These are phyloP conservation scores for Ascidia mentula DNA, from an alignment of 23 tunicate species.

Conservation along the genomic window DNA sequence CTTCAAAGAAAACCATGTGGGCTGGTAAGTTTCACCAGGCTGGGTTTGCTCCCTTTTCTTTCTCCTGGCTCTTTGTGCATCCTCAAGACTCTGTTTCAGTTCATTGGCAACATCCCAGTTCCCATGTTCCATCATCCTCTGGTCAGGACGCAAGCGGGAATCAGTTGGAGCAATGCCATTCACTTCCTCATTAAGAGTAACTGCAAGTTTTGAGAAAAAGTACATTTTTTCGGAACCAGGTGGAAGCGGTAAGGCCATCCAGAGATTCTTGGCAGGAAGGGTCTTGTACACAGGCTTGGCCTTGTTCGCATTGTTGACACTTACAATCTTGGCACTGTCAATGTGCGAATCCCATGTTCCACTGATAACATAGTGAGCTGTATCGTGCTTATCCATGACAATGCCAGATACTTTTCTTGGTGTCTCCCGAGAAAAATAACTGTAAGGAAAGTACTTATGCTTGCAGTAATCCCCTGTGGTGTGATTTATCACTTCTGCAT, in stretches of 20 bases:
- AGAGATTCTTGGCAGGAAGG: conserved; percentile 57
- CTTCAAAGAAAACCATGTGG: conserved; percentile 72
- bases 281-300: conserved; percentile 56
- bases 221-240: conserved; percentile 87
- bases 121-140: conserved; percentile 86
- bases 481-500: conserved; percentile 81
- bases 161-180: conserved; percentile 92
- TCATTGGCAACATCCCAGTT: conserved; percentile 94
- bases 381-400: conserved; percentile 68
- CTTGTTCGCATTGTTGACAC: conserved; percentile 53
- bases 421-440: conserved; percentile 91
- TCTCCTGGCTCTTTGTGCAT: conserved; percentile 85
- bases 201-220: conserved; percentile 69
- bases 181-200: conserved; percentile 74
- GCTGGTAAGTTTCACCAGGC: conserved; percentile 64
- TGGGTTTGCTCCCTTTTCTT: conserved; percentile 58
- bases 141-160: conserved; percentile 83
- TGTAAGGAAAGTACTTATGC: conserved; percentile 88
- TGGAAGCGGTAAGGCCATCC: conserved; percentile 53
- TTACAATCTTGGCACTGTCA: conserved; percentile 79
- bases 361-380: conserved; percentile 57
- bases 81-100: conserved; percentile 74
- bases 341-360: conserved; percentile 95
- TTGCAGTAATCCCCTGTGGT: conserved; percentile 86
- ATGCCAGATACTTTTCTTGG: conserved; percentile 91